A percentile compares a stretch with the other conserved stretches of the same genome.
Conservation (phyloP, 2,888 invertebrate genomes). For the Spisula subtruncata region DNA sequence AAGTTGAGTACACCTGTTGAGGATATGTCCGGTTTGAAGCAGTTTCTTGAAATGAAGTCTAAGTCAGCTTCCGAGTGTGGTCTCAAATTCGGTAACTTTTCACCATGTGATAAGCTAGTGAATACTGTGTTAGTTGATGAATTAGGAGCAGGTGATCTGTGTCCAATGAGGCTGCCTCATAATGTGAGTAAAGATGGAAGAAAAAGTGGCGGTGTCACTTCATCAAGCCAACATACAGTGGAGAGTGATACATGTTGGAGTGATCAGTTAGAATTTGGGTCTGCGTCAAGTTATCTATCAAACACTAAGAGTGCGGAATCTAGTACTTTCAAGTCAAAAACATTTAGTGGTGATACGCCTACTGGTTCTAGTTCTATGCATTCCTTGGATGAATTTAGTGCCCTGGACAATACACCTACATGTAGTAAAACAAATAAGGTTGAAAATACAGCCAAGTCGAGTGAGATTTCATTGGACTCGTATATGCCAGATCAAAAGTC, state of each 20-base stretch:
- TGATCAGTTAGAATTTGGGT: not conserved
- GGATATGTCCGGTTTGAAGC: not conserved
- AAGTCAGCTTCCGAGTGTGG: not conserved
- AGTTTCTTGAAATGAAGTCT: not conserved
- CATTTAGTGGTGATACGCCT: slow-evolving; percentile 1
- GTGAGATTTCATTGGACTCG: not conserved
- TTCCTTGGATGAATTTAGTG: not conserved
- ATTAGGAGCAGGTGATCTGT: not conserved
- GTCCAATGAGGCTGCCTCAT: not conserved
- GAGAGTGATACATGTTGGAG: not conserved
- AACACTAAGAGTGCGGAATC: not conserved
- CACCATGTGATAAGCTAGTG: not conserved
- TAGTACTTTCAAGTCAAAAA: not conserved
- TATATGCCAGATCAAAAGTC: not conserved
- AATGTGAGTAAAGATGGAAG: not conserved
- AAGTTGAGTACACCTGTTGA: not conserved
- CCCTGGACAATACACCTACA: not conserved
- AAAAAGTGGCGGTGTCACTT: not conserved
- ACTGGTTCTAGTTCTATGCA: not conserved
- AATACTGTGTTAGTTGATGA: not conserved
- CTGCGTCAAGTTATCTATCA: not conserved
- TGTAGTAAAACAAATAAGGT: not conserved
- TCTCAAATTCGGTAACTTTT: not conserved
- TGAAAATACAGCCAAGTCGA: not conserved
- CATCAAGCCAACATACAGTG: not conserved